A percentile compares a stretch with the other conserved stretches of the same genome.
Conservation (phyloP, 2,888 invertebrate genomes). For the Hyposoter dolosus region DNA sequence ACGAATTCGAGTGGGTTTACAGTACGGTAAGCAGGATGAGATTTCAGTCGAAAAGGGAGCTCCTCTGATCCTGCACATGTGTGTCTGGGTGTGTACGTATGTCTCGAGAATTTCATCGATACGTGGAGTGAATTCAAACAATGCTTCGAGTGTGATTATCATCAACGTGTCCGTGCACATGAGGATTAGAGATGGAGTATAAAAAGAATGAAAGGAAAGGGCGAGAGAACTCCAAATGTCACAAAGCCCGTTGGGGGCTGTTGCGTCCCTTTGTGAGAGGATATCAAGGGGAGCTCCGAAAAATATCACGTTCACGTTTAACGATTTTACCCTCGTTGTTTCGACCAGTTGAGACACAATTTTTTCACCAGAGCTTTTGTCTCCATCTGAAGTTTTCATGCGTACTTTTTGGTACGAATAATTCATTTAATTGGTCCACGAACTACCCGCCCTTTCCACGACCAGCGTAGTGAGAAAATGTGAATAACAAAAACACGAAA, state of each 20-base stretch:
- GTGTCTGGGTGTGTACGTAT: not conserved
- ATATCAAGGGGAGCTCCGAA: constrained; percentile 20
- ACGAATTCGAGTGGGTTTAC: constrained; percentile 10
- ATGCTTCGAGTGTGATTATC: constrained; percentile 19
- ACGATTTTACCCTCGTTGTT: not conserved
- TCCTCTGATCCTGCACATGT: not conserved
- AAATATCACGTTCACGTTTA: constrained; percentile 8
- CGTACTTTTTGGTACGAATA: constrained; percentile 26
- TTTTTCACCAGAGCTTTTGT: not conserved
- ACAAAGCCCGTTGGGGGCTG: constrained; percentile 33
- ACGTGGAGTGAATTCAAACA: constrained; percentile 30
- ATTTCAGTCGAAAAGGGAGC: constrained; percentile 3
- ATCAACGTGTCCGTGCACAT: constrained; percentile 33
- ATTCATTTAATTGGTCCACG: constrained; percentile 39
- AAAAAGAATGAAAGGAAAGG: constrained; percentile 32
- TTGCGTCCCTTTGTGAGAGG: constrained; percentile 24
- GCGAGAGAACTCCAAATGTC: constrained; percentile 34
- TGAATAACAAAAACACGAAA: not conserved
- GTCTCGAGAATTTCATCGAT: constrained; percentile 18
- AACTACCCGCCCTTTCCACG: not conserved
- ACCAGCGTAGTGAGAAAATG: not conserved
- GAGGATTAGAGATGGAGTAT: constrained; percentile 49
- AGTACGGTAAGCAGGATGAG: constrained; percentile 2
- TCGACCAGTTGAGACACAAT: not conserved
- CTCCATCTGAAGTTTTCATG: constrained; percentile 17